A percentile compares a stretch with the other conserved stretches of the same genome.
Evolutionary conservation across 1,140 invertebrate genomes (phyloP).

Genomic region (Sipha flava): DNA sequence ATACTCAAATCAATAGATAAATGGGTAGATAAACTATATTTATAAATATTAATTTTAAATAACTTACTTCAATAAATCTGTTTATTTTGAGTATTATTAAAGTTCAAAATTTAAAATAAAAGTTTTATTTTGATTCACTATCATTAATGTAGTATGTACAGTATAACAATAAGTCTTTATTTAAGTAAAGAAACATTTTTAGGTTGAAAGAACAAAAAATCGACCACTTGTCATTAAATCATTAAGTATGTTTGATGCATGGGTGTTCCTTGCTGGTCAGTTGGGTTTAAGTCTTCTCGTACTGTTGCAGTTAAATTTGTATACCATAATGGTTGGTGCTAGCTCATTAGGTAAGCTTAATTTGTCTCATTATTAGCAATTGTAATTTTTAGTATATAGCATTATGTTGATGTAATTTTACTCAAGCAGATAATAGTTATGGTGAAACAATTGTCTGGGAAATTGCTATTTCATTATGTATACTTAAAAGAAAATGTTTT

Average conservation of each 20-base stretch:
- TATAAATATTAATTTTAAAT: too few relatives aligned
- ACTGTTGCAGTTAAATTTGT: slow-evolving; percentile 84
- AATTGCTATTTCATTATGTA: too few relatives aligned
- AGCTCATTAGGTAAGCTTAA: slow-evolving; percentile 60
- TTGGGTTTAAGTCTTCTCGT: slow-evolving; percentile 70
- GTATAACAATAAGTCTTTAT: not conserved
- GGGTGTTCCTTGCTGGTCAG: slow-evolving; percentile 72
- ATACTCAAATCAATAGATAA: too few relatives aligned
- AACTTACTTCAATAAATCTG: too few relatives aligned
- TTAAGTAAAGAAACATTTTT: slow-evolving; percentile 35
- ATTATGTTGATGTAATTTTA: too few relatives aligned
- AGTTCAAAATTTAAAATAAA: too few relatives aligned
- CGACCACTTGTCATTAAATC: slow-evolving; percentile 77
- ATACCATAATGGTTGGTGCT: slow-evolving; percentile 74
- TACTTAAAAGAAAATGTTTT: too few relatives aligned
- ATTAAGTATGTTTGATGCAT: slow-evolving; percentile 62
- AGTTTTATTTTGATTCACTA: too few relatives aligned
- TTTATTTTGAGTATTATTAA: too few relatives aligned
- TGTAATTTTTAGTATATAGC: slow-evolving; percentile 3
- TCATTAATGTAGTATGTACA: not conserved
- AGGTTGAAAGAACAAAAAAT: slow-evolving; percentile 75
- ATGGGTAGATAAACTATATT: too few relatives aligned
- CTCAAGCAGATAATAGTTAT: too few relatives aligned
- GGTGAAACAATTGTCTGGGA: too few relatives aligned
- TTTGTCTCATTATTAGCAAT: not conserved